Base-by-base conservation (phyloP, 2,113 vertebrate species). In the Zosterops pallidus region DNA sequence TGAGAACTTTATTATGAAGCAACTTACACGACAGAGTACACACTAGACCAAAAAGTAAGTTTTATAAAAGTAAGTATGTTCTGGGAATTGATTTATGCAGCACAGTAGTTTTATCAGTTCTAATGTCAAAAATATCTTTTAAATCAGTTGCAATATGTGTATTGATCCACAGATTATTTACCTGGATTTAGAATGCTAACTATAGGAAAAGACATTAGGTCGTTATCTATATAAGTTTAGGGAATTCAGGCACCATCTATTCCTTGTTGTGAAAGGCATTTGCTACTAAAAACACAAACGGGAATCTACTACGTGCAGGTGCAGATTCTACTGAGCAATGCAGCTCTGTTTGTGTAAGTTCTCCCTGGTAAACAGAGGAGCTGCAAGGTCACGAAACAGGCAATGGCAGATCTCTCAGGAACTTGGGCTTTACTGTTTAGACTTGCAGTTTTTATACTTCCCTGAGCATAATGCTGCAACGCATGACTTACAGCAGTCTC, bases 381-480 rank as follows among this genome's bases (percentile, higher is more conserved):
- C 70, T 92, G 23, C 89, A 96, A 95, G 94, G 89, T 97, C 94
- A 96, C 71, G 20, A 50, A 89, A 72, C 78, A 96, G 89, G 96
- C 90, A 86, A n/a, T 74, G 78, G 46, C 60, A 87, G 83, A 78
- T 94, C 79, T 91, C 80, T 96, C 77, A 68, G 62, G 95, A 96
- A 97, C 92, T 63, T 53, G n/a, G 44, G 63, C 87, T 95, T 96
- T 89, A 90, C 72, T 79, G 25, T 64, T 70, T 3, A 91, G 94
- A 89, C 91, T 87, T 91, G 86, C 86, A 96, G 69, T 57, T 97
- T 97, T 97, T 95, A 69, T 94, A 96, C 96, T 94, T 92, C 93
- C 89, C 77, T 77, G 74, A 89, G 72, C 96, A 82, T 93, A 91
- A 80, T 75, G 68, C 92, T 96, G 81, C 46, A 95, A 94, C 76